phyloP scores from a whole-genome alignment of 2,797 vertebrate genomes.

The Gallirallus australis region DNA sequence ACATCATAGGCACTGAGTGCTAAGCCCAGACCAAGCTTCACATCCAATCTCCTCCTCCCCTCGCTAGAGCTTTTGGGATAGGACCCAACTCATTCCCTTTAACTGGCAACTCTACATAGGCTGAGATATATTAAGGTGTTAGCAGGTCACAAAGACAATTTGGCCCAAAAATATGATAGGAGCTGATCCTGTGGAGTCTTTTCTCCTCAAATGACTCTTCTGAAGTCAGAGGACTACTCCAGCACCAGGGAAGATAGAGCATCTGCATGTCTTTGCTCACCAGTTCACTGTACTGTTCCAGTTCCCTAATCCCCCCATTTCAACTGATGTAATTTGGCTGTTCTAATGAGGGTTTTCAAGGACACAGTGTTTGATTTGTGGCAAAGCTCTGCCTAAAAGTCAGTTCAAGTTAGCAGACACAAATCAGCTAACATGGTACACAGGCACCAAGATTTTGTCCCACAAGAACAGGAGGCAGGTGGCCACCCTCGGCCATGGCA shows the following conservation, averaged over 20 bases:
- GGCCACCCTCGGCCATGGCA: neutral
- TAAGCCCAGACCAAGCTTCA: neutral
- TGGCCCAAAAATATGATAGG: neutral
- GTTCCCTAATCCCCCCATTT: neutral
- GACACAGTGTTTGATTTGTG: neutral
- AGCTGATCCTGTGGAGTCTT: neutral
- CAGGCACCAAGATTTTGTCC: neutral
- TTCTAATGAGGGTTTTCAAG: neutral
- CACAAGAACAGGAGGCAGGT: neutral
- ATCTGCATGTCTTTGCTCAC: neutral
- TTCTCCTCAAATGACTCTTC: neutral
- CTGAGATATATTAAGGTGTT: neutral
- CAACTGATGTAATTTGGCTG: neutral
- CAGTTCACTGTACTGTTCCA: neutral
- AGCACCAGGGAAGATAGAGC: neutral
- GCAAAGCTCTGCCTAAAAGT: neutral
- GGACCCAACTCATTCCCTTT: neutral
- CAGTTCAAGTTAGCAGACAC: neutral
- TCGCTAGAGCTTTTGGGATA: neutral
- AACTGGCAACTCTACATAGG: neutral
- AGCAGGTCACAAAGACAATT: neutral
- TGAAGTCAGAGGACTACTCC: neutral
- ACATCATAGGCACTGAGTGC: neutral
- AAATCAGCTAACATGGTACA: neutral
- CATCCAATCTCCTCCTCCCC: fast-evolving